Evolutionary conservation across 2,888 invertebrate species (phyloP), one percentile per base, ranked within the genome.

Genomic region (Sisyra nigra): DNA sequence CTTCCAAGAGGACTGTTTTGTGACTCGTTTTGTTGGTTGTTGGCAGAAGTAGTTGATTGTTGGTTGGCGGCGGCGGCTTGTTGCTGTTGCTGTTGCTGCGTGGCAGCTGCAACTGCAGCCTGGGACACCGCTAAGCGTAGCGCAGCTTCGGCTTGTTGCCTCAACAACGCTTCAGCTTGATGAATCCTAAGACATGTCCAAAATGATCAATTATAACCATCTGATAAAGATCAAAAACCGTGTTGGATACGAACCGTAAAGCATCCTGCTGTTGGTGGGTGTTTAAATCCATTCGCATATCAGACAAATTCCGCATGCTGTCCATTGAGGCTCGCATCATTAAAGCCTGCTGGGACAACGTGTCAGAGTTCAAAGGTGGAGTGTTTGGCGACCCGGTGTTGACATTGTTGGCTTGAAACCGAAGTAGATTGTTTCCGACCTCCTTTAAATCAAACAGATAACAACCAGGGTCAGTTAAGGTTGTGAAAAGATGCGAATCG

Each of bases 71-170:
- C 45, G 60, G 51, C 7, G 61, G 60, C 53, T 60, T 62, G 50
- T 57, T 57, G 50, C 51, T 60, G 46, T 52, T 54, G 45, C 62
- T 60, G 46, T 52, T 54, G 45, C 62, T 66, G 63, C 45, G 62
- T 61, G 40, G 64, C 67, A 41, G 67, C 70, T 2, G 69, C 72
- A 0, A 71, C 72, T 0, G 72, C 72, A 1, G 77, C 78, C 55
- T 82, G 81, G 7, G 76, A 75, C 49, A 87, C 87, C 30, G 87
- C 88, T 45, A 88, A 61, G 53, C 88, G 70, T 31, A 89, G 67
- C 5, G 82, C 81, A 1, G 86, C 86, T 59, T 88, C 88, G 1
- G 87, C 87, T 56, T 89, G 88, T 51, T 84, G 83, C 55, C 88
- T 70, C 15, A 89, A 65, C 41, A 88, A 66, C 0, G 82, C 83